Conservation (phyloP, 2,888 invertebrate genomes). For the Acronicta psi region DNA sequence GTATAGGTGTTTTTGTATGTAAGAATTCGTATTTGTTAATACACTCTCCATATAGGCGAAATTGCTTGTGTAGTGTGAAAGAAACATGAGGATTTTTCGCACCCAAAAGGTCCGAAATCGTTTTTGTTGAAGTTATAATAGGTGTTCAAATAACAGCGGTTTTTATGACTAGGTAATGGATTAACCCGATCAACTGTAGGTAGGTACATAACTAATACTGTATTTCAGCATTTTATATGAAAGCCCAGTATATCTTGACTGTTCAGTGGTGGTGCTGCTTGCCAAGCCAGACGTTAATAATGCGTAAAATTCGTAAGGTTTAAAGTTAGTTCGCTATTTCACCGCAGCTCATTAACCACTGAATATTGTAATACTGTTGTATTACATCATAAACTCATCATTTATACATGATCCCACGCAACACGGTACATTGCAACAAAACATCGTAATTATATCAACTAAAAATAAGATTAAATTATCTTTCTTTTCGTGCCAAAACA, state of each 20-base stretch:
- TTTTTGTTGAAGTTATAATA: too few species aligned
- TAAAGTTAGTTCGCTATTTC: neutral
- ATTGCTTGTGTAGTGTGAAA: too few species aligned
- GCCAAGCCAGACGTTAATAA: neutral
- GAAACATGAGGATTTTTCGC: too few species aligned
- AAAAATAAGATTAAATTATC: slow-evolving; percentile 40
- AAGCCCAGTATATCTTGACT: neutral
- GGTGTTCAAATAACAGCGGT: slow-evolving; percentile 30
- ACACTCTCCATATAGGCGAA: too few species aligned
- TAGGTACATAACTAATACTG: neutral
- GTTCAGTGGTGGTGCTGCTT: neutral
- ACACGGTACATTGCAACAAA: slow-evolving; percentile 14
- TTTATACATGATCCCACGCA: slow-evolving; percentile 24
- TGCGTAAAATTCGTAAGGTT: neutral
- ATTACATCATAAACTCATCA: slow-evolving; percentile 30
- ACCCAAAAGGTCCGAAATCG: too few species aligned
- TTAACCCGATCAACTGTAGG: too few species aligned
- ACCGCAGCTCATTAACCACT: neutral
- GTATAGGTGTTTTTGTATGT: neutral
- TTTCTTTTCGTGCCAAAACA: slow-evolving; percentile 45
- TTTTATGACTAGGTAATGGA: slow-evolving; percentile 5
- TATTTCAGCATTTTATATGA: neutral
- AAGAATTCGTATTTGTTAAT: too few species aligned
- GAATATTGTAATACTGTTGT: slow-evolving; percentile 7
- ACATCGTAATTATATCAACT: slow-evolving; percentile 30